Conservation (phyloP, 2,797 vertebrate species). For the Aplochiton taeniatus region DNA sequence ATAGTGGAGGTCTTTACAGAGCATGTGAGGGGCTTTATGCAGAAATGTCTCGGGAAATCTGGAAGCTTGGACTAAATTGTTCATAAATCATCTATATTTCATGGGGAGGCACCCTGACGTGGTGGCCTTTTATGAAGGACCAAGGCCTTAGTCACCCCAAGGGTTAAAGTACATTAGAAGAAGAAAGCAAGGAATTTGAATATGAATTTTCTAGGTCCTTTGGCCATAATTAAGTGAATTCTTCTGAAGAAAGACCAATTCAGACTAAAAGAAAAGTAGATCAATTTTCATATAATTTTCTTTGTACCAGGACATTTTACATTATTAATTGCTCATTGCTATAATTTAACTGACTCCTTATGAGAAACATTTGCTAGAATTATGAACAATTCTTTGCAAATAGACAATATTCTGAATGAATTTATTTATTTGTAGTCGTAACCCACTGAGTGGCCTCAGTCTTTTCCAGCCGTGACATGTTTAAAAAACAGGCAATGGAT, state of each 20-base stretch:
- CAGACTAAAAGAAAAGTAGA: background rate
- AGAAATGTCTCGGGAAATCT: background rate
- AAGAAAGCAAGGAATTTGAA: conserved; percentile 35
- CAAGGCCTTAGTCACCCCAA: conserved; percentile 18
- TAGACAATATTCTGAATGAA: no score
- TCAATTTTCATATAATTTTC: conserved; percentile 45
- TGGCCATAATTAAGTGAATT: conserved; percentile 32
- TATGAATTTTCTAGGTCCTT: conserved; percentile 20
- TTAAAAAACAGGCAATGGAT: no score
- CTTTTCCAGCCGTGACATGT: no score
- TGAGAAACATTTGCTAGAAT: conserved; percentile 14
- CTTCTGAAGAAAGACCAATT: conserved; percentile 1
- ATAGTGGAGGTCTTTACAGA: background rate
- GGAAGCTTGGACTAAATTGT: background rate
- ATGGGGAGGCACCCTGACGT: conserved; percentile 20
- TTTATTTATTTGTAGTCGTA: no score
- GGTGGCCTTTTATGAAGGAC: conserved; percentile 26
- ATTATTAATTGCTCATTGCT: conserved; percentile 36
- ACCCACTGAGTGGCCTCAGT: no score
- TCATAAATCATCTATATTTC: conserved; percentile 30
- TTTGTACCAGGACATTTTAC: conserved; percentile 33
- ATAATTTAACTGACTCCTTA: conserved; percentile 35
- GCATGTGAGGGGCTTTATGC: conserved; percentile 14
- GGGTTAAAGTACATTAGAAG: conserved; percentile 28
- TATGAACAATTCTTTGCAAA: background rate